Percentiles rank a stretch among this genome's conserved stretches.
Conservation (phyloP, 1,140 invertebrate species). For the Euura lappo region DNA sequence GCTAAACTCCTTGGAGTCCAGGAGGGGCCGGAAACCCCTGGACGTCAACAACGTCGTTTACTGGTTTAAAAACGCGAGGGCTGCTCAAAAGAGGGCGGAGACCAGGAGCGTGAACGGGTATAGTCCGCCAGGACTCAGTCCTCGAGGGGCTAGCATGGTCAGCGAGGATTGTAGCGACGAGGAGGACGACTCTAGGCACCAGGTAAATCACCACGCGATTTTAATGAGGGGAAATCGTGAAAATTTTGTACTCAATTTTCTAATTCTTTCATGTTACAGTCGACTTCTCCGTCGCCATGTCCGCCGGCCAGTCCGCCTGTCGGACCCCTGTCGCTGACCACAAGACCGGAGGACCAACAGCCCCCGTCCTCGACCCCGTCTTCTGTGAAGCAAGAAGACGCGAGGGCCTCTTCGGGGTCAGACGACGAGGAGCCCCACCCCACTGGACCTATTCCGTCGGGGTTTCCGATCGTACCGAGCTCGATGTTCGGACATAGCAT, state of each 20-base stretch:
- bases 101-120: slow-evolving; percentile 65
- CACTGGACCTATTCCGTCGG: slow-evolving; percentile 62
- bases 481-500: slow-evolving; percentile 86
- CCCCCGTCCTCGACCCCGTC: slow-evolving; percentile 43
- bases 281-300: slow-evolving; percentile 52
- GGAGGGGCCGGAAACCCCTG: slow-evolving; percentile 89
- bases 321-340: slow-evolving; percentile 72
- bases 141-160: slow-evolving; percentile 55
- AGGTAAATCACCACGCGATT: slow-evolving; percentile 36
- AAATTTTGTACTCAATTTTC: no score
- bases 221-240: no score
- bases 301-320: slow-evolving; percentile 67
- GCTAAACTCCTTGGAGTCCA: slow-evolving; percentile 89
- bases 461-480: slow-evolving; percentile 81
- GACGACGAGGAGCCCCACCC: slow-evolving; percentile 56
- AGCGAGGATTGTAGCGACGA: slow-evolving; percentile 59
- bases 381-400: slow-evolving; percentile 56
- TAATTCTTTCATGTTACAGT: slow-evolving; percentile 31
- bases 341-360: slow-evolving; percentile 55
- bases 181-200: slow-evolving; percentile 55
- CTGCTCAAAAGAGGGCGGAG: slow-evolving; percentile 90
- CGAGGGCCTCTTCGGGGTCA: slow-evolving; percentile 55
- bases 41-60: slow-evolving; percentile 98
- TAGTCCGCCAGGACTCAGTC: slow-evolving; percentile 56
- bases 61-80: slow-evolving; percentile 98